Conservation (phyloP, 2,888 invertebrate species). For the Pyrochroa serraticornis region DNA sequence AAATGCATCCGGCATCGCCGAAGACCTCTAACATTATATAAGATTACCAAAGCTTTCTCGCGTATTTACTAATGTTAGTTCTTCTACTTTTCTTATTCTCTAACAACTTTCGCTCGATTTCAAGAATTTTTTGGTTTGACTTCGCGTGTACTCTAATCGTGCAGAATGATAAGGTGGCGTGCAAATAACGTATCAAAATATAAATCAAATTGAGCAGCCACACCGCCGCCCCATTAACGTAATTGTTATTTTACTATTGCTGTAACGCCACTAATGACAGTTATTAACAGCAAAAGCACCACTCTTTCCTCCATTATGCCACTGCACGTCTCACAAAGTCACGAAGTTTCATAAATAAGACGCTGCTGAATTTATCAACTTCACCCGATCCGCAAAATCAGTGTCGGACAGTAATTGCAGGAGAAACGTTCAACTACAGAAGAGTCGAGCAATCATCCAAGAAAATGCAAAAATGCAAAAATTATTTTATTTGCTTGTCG, state of each 20-base stretch:
- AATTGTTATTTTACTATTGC: conserved; percentile 29
- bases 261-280: conserved; percentile 37
- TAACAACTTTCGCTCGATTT: no score
- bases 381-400: conserved; percentile 2
- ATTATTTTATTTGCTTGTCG: no score
- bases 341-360: conserved; percentile 29
- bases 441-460: no score
- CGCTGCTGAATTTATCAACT: conserved; percentile 26
- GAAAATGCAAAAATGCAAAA: no score
- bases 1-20: no score
- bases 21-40: no score
- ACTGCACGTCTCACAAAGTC: conserved; percentile 25
- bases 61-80: no score
- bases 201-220: conserved; percentile 31
- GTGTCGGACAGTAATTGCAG: not conserved
- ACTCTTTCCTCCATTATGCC: conserved; percentile 38
- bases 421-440: not conserved
- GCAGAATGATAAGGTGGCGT: conserved; percentile 26
- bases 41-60: no score
- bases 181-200: conserved; percentile 33
- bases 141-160: no score
- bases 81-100: no score
- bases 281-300: conserved; percentile 42
- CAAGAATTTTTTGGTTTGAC: no score
- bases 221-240: conserved; percentile 31